Base-by-base conservation (phyloP, 2,888 invertebrate genomes). In the Hemaris fuciformis region DNA sequence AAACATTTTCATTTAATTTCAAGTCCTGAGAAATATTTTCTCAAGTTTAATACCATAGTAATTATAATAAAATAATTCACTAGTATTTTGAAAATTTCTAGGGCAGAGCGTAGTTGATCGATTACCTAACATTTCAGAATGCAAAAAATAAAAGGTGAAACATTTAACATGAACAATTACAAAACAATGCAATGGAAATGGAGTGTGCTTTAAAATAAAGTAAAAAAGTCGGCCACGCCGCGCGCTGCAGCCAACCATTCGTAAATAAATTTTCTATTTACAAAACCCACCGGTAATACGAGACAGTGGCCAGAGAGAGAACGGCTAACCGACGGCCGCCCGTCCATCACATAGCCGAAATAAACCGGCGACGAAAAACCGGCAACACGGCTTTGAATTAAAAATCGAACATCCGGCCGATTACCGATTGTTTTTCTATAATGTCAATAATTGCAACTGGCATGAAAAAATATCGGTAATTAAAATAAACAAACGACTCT, bases 221-320 rank as follows among this genome's bases (percentile, higher is more conserved):
- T 53, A 53, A 53, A 53, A 53, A 53, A 53, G 53, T 53, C 41
- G 18, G 46, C 53, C 48, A 53, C 41, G 25, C 38, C 53, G 53
- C 23, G n/a, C 53, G 41, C 38, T 18, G 53, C 60, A 48, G 22
- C 31, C 60, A 2, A 22, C 59, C 59, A 46, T 59, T 53, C 25
- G 53, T 53, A 76, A 83, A 84, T 79, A 79, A 76, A 71, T 72
- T 77, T 77, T 86, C 88, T 87, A 87, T 87, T 87, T 86, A 78
- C 76, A 69, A 74, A 68, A 61, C 72, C 66, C 77, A 70, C 62
- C 72, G 62, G 85, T 79, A 85, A 85, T 72, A 64, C 70, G 81
- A 84, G 75, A 74, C 78, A 68, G 59, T 62, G 59, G 74, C 75
- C 80, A 80, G 83, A 80, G 82, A 73, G 64, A 64, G 70, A 66